Percentiles rank a stretch among this genome's conserved stretches.
Conservation (phyloP, 2,113 vertebrate species). For the Cavia aperea region DNA sequence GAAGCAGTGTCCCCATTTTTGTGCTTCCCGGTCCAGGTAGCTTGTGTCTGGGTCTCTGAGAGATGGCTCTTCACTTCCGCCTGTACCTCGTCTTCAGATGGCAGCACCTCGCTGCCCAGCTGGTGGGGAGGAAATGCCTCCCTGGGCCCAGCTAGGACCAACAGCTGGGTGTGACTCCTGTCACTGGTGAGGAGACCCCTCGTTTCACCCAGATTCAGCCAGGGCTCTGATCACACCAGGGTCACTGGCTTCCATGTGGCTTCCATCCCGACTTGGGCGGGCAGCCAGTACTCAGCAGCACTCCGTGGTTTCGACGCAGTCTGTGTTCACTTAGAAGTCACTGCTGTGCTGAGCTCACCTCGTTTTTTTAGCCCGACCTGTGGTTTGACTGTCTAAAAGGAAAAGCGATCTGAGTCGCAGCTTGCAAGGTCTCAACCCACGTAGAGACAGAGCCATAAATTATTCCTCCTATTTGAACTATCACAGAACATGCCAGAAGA, state of each 20-base stretch:
- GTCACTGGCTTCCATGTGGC: neutral
- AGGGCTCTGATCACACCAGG: neutral
- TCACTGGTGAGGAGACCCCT: neutral
- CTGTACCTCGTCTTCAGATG: neutral
- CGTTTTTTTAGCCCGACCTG: conserved; percentile 63
- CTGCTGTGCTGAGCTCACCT: conserved; percentile 65
- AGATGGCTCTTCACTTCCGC: fast-evolving
- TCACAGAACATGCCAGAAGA: conserved; percentile 39
- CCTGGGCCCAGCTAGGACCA: neutral
- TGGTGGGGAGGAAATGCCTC: fast-evolving
- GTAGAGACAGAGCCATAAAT: conserved; percentile 57
- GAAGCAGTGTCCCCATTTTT: neutral
- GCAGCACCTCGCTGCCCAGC: neutral
- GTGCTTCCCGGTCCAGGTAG: neutral
- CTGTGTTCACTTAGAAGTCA: conserved; percentile 73
- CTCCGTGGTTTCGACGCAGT: conserved; percentile 71
- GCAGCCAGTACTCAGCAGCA: conserved; percentile 63
- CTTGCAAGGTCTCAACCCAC: conserved; percentile 40
- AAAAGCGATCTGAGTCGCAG: conserved; percentile 69
- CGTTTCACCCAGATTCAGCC: neutral
- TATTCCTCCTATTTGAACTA: conserved; percentile 48
- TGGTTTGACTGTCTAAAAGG: conserved; percentile 72
- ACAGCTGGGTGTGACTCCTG: neutral
- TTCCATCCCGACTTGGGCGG: conserved; percentile 28
- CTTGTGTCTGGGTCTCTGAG: neutral